phyloP scores from a whole-genome alignment of 2,797 vertebrate species.

The Onychomys torridus region DNA sequence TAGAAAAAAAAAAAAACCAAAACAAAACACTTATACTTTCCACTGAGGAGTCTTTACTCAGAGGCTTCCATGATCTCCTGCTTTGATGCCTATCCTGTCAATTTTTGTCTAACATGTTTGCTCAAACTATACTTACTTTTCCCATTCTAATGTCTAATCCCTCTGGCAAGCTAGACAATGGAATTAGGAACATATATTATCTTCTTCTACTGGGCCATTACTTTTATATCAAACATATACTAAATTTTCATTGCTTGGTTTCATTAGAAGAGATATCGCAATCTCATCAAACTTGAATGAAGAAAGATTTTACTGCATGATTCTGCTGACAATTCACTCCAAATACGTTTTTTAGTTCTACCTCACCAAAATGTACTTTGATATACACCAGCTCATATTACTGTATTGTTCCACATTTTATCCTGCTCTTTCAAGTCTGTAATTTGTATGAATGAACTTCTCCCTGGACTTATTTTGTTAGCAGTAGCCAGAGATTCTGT shows the following conservation, averaged over 20 bases:
- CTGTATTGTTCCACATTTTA: background rate
- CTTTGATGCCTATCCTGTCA: background rate
- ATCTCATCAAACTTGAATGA: background rate
- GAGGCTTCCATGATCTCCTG: background rate
- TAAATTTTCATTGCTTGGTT: background rate
- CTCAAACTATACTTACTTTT: background rate
- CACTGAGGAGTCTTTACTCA: background rate
- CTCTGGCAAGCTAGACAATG: background rate
- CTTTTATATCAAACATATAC: background rate
- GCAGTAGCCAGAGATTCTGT: background rate
- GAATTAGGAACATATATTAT: background rate
- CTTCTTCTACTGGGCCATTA: background rate
- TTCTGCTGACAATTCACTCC: background rate
- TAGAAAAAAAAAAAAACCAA: conserved; percentile 2
- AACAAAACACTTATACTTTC: background rate
- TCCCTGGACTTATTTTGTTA: background rate
- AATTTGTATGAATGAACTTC: background rate
- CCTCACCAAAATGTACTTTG: background rate
- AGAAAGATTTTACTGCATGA: background rate
- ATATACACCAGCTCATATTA: background rate
- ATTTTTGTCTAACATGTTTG: background rate
- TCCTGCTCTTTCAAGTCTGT: background rate
- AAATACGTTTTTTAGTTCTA: background rate
- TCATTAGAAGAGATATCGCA: background rate
- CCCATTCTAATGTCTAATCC: background rate